Conservation (phyloP, 2,888 invertebrate genomes). For the Hypomecis punctinalis region DNA sequence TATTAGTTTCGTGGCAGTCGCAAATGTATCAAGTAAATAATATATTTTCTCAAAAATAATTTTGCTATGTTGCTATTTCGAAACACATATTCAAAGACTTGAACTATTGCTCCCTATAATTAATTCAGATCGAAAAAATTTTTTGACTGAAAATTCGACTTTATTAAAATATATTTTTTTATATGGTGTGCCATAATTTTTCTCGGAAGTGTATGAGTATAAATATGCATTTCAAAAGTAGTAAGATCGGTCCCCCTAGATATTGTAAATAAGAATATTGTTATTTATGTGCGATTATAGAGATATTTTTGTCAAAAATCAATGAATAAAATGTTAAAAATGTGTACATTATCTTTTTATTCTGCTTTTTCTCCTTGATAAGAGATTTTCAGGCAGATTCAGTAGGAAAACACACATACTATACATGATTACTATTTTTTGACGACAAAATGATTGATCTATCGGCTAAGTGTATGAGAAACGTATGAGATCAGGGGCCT, state of each 20-base stretch:
- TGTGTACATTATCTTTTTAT: slow-evolving; percentile 7
- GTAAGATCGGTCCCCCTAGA: slow-evolving; percentile 44
- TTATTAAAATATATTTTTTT: background rate
- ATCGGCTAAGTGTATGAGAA: too few relatives aligned
- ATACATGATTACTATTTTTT: too few relatives aligned
- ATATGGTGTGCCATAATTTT: slow-evolving; percentile 8
- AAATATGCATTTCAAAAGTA: slow-evolving; percentile 45
- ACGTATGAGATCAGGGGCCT: too few relatives aligned
- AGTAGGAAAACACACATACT: slow-evolving; percentile 34
- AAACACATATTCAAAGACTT: too few relatives aligned
- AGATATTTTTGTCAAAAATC: slow-evolving; percentile 62
- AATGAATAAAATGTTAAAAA: slow-evolving; percentile 61
- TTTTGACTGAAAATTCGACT: too few relatives aligned
- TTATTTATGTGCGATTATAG: slow-evolving; percentile 46
- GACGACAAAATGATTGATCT: too few relatives aligned
- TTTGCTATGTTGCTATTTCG: too few relatives aligned
- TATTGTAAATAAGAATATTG: slow-evolving; percentile 57
- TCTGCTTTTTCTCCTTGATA: background rate
- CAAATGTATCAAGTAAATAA: background rate
- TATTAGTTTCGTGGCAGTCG: too few relatives aligned
- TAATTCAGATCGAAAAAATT: too few relatives aligned
- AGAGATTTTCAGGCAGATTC: too few relatives aligned
- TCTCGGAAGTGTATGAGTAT: background rate
- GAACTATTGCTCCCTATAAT: too few relatives aligned
- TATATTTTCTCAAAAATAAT: background rate